A percentile compares a stretch with the other conserved stretches of the same genome.
Evolutionary conservation across 2,888 invertebrate species (phyloP).

Genomic region (Dynastes hyllus): DNA sequence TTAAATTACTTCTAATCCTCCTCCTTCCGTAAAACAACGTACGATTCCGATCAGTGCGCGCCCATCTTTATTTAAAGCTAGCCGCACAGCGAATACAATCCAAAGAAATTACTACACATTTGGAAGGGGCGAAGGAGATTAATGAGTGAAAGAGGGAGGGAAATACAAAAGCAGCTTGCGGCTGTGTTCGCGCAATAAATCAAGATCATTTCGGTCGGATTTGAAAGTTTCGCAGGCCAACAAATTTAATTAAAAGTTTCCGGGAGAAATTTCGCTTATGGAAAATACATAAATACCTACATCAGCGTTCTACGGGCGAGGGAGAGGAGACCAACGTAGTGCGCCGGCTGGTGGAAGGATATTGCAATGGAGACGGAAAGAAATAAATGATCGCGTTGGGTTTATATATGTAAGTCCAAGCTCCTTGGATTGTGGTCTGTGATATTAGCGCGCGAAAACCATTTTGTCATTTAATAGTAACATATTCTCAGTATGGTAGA

Average conservation of each 20-base stretch:
- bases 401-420: too few relatives aligned
- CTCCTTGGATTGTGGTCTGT: too few relatives aligned
- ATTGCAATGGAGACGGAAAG: not conserved
- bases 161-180: constrained; percentile 25
- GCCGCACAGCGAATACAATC: too few relatives aligned
- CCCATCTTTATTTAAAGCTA: too few relatives aligned
- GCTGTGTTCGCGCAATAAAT: constrained; percentile 42
- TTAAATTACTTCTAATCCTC: too few relatives aligned
- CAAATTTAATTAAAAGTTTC: constrained; percentile 40
- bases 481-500: too few relatives aligned
- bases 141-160: not conserved
- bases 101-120: too few relatives aligned
- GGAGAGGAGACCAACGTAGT: not conserved
- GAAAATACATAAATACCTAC: constrained; percentile 29
- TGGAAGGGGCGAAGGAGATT: too few relatives aligned
- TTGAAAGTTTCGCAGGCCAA: constrained; percentile 34
- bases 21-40: too few relatives aligned
- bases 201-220: constrained; percentile 43
- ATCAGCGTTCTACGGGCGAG: not conserved
- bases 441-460: too few relatives aligned
- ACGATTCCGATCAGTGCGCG: too few relatives aligned
- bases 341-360: not conserved
- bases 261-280: constrained; percentile 34
- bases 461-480: too few relatives aligned
- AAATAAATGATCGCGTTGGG: not conserved